Evolutionary conservation across 2,797 vertebrate genomes (phyloP).

Genomic region (Micropoecilia bifurca): DNA sequence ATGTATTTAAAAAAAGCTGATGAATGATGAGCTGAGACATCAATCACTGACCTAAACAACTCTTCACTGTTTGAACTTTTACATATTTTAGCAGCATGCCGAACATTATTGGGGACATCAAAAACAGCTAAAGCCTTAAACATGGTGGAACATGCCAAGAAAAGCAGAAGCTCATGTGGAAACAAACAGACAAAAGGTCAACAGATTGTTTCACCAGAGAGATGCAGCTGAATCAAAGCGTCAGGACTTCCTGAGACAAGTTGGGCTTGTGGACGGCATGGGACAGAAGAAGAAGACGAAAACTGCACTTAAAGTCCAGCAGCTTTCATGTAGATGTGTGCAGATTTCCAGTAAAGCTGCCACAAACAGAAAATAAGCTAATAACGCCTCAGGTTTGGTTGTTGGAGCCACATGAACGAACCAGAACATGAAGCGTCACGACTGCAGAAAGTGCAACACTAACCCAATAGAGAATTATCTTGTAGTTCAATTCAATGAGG

Average conservation of each 20-base stretch:
- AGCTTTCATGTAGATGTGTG: neutral
- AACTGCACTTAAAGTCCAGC: neutral
- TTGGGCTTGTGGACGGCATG: neutral
- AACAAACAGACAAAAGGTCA: neutral
- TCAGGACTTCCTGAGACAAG: neutral
- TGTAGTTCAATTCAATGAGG: neutral
- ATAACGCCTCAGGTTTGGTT: neutral
- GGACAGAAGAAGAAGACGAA: neutral
- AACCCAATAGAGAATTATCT: neutral
- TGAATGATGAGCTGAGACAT: conserved; percentile 52
- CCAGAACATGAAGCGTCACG: neutral
- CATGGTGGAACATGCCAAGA: conserved; percentile 65
- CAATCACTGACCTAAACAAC: conserved; percentile 56
- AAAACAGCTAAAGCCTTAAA: conserved; percentile 64
- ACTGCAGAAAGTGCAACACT: neutral
- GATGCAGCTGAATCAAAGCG: neutral
- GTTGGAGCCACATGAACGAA: neutral
- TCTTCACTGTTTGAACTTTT: conserved; percentile 39
- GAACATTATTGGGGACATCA: conserved; percentile 67
- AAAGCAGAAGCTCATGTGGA: conserved; percentile 26
- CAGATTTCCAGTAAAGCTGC: neutral
- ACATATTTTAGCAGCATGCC: conserved; percentile 73
- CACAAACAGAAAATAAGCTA: neutral
- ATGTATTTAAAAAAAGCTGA: conserved; percentile 45
- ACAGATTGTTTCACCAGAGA: conserved; percentile 19